These are phyloP conservation scores for Neoascia interrupta DNA, from an alignment of 2,888 invertebrate species.

Conservation along the genomic window DNA sequence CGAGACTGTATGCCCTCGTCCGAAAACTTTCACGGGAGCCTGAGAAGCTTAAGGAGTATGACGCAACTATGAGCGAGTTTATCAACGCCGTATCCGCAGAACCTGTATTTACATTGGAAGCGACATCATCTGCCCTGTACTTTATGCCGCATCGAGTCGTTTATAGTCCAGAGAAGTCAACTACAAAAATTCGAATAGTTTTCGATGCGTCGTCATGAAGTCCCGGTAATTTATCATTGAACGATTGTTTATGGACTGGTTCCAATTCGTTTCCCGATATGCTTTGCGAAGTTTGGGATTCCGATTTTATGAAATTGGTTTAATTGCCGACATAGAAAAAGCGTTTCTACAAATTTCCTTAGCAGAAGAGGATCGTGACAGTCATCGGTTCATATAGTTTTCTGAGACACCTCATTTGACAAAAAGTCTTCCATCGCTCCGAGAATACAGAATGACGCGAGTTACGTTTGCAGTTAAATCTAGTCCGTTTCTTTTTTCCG, in stretches of 20 bases:
- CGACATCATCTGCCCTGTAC: background rate
- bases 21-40: slow-evolving; percentile 15
- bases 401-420: background rate
- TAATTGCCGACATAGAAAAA: slow-evolving; percentile 20
- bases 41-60: slow-evolving; percentile 5
- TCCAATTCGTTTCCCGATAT: slow-evolving; percentile 29
- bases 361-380: slow-evolving; percentile 10
- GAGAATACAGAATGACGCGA: slow-evolving; percentile 24
- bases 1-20: slow-evolving; percentile 3
- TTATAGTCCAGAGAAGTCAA: slow-evolving; percentile 18
- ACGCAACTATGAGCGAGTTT: background rate
- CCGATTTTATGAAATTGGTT: slow-evolving; percentile 35
- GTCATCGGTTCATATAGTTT: slow-evolving; percentile 10
- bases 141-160: slow-evolving; percentile 11
- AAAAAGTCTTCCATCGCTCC: background rate
- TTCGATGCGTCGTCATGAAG: slow-evolving; percentile 16
- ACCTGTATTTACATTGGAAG: background rate
- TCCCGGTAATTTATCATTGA: slow-evolving; percentile 5
- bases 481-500: slow-evolving; percentile 27
- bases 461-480: slow-evolving; percentile 29
- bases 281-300: slow-evolving; percentile 6
- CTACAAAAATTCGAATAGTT: slow-evolving; percentile 10
- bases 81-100: slow-evolving; percentile 2
- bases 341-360: slow-evolving; percentile 8
- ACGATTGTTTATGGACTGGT: slow-evolving; percentile 24